Evolutionary conservation across 2,888 invertebrate genomes (phyloP).

Genomic region (Ophonus ardosiacus): DNA sequence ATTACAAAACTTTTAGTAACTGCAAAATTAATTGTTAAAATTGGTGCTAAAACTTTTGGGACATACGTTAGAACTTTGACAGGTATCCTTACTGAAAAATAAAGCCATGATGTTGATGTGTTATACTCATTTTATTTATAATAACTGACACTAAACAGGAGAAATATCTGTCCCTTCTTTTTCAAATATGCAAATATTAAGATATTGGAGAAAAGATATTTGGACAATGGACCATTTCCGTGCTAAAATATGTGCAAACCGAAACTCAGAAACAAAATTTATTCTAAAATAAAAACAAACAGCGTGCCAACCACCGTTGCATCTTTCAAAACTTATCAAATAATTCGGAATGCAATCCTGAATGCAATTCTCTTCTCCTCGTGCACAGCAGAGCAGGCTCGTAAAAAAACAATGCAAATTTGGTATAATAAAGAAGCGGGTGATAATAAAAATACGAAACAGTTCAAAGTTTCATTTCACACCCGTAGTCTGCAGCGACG

Average conservation of each 20-base stretch:
- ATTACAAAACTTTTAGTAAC: too few species aligned
- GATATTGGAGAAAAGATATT: neutral
- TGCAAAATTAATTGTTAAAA: too few species aligned
- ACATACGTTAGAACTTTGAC: too few species aligned
- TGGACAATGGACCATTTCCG: too few species aligned
- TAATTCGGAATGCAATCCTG: conserved; percentile 5
- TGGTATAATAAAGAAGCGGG: conserved; percentile 70
- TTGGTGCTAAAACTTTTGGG: too few species aligned
- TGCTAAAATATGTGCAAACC: neutral
- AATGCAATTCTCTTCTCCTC: conserved; percentile 6
- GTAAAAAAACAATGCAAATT: conserved; percentile 66
- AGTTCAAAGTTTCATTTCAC: conserved; percentile 69
- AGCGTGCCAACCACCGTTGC: neutral
- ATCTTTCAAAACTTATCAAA: conserved; percentile 8
- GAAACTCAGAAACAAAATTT: neutral
- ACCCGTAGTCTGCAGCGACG: conserved; percentile 42
- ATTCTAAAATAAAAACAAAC: neutral
- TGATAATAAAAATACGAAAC: conserved; percentile 70
- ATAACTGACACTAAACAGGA: too few species aligned
- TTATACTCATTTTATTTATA: too few species aligned
- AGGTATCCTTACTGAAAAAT: too few species aligned
- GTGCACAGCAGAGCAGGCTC: conserved; percentile 1
- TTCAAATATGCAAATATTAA: neutral
- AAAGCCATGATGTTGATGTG: too few species aligned
- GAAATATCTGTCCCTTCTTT: too few species aligned